Base-by-base conservation (phyloP, 1,140 invertebrate species). In the Leptinotarsa undecemlineata region DNA sequence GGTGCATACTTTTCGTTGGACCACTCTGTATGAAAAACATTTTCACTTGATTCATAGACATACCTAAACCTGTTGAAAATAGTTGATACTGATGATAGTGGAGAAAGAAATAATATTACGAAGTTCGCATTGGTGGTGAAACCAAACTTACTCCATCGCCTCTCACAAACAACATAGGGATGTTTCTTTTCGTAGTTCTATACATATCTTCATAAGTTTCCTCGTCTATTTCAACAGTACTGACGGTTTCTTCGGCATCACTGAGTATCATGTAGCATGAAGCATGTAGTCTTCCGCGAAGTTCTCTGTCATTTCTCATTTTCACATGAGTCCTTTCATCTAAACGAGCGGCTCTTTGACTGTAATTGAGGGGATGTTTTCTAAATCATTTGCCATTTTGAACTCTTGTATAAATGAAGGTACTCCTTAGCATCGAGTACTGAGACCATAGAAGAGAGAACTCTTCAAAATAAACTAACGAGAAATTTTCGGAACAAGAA, bases 181-280 rank as follows among this genome's bases (percentile, higher is more conserved):
- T 98, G 76, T 92, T 98, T 79, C 98, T 90, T 87, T 98, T 98
- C 5, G 96, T 98, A 19, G 95, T 96, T 85, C 96, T 95, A 85
- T 99, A 99, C 11, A 99, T 95, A 90, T 99, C 97, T 89, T 99
- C 98, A 85, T 98, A 99, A 2, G 97, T 99, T 89, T 99, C 98
- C 87, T 99, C 98, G 85, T 99, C 98, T 74, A 99, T 98, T 90
- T 99, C 97, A 68, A 98, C 92, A 17, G 96, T 96, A 33, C 97
- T 99, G 2, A 99, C 95, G 0, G 96, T 99, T 88, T 99, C 98
- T 87, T 99, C 97, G 1, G 98, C 98, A 87, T 99, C 97, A 57
- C 97, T 96, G 15, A 99, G 87, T 0, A 99, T 95, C 96, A 99
- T 98, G 84, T 91, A 98, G n/a, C n/a, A n/a, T n/a, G n/a, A n/a